These are phyloP conservation scores for Falco novaeseelandiae DNA, from an alignment of 2,797 vertebrate species.

Conservation along the genomic window DNA sequence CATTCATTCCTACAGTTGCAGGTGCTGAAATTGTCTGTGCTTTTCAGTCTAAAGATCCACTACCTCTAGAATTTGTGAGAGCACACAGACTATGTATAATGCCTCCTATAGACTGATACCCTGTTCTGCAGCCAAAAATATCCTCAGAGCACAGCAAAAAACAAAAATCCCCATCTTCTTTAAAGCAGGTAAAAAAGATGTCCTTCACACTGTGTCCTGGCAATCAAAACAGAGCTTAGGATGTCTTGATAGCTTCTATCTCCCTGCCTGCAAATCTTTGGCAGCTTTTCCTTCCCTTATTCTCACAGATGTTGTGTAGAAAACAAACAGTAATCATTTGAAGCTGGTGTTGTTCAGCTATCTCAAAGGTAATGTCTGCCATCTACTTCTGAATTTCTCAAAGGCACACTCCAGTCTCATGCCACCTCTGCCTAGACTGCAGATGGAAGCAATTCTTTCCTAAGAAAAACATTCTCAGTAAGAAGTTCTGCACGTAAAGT, in stretches of 20 bases:
- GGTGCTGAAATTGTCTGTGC: not conserved
- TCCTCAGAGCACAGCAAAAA: not conserved
- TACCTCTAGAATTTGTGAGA: not conserved
- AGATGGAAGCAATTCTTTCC: not conserved
- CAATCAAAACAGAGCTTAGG: not conserved
- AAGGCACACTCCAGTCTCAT: not conserved
- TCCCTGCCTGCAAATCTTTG: not conserved
- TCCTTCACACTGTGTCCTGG: not conserved
- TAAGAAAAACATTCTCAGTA: not conserved
- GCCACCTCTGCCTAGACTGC: not conserved
- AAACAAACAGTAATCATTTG: conserved; percentile 22
- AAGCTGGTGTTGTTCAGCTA: not conserved
- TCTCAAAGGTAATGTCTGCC: not conserved
- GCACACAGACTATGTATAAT: not conserved
- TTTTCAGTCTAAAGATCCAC: not conserved
- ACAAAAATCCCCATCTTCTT: not conserved
- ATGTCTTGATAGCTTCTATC: not conserved
- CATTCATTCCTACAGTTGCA: not conserved
- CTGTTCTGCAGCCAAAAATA: not conserved
- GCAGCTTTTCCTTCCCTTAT: not conserved
- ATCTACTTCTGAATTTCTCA: not conserved
- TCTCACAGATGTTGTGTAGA: conserved; percentile 24
- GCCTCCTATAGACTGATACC: not conserved
- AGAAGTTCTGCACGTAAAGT: not conserved
- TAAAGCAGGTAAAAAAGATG: conserved; percentile 11